Base-by-base conservation (phyloP, 2,888 invertebrate genomes). In the Trichacis sp. region DNA sequence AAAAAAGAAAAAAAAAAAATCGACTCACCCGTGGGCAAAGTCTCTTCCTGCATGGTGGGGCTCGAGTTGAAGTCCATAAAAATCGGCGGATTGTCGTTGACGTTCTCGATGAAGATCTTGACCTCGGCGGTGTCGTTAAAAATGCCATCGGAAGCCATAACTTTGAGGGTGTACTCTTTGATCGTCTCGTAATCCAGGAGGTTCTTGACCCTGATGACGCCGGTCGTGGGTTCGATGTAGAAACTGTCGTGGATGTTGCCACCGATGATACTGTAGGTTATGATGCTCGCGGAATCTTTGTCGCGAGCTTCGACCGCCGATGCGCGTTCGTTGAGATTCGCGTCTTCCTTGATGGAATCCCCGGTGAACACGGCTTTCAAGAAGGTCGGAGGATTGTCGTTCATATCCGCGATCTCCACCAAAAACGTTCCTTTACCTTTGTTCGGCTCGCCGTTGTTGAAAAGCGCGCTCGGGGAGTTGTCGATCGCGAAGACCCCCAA, bases 341-440 rank as follows among this genome's bases (percentile, higher is more conserved):
- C 92, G 83, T 94, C 92, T 85, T 97, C 97, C 24, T 90, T 89
- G 69, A 94, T 89, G 50, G 91, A 89, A 72, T 91, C 90, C 0
- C 93, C 92, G 14, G 90, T 87, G 80, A 94, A 94, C 4, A 89
- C 87, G 0, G 88, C 85, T 77, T 92, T 88, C n/a, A 91, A 91
- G 81, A 98, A 98, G 74, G 90, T 89, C 0, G 98, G 98, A 15
- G 91, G 89, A 84, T 98, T 98, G 84, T 98, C 98, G 83, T 98
- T 98, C 80, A 94, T 94, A 85, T 98, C 98, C 17, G 94, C 95
- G 42, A 98, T 96, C 78, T 92, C 92, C 75, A 98, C 95, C 71
- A 92, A 89, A 79, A 97, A 95, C 52, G 92, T 92, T 84, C 95
- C 94, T 73, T 92, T 90, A 1, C 89, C 89, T 46, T 87, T 88